Conservation (phyloP, 2,797 vertebrate genomes). For the Zenarchopterus dispar region DNA sequence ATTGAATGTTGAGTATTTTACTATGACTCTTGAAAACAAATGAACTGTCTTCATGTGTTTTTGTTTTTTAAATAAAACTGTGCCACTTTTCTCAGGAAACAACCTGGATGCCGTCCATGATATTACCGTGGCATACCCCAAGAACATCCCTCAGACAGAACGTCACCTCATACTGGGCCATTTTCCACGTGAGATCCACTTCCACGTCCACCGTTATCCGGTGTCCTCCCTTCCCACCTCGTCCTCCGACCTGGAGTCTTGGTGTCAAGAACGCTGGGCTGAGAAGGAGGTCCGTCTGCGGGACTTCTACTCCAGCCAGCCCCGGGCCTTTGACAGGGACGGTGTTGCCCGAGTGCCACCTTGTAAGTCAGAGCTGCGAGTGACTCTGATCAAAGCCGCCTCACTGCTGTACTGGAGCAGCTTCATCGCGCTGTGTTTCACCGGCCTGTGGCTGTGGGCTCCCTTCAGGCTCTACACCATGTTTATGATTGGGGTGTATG, state of each 20-base stretch:
- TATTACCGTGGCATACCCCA: constrained; percentile 95
- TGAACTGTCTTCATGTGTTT: background rate
- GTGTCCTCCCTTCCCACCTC: constrained; percentile 83
- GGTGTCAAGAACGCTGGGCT: constrained; percentile 93
- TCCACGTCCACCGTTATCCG: constrained; percentile 89
- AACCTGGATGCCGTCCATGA: constrained; percentile 96
- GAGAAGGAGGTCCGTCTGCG: constrained; percentile 92
- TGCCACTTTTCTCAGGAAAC: constrained; percentile 78
- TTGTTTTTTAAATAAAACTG: background rate
- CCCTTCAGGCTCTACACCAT: constrained; percentile 86
- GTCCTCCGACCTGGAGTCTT: constrained; percentile 86
- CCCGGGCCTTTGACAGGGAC: constrained; percentile 80
- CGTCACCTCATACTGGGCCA: constrained; percentile 89
- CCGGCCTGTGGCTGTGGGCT: constrained; percentile 85
- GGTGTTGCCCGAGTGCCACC: constrained; percentile 85
- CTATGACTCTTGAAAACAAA: background rate
- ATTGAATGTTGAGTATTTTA: no score
- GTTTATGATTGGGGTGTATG: constrained; percentile 79
- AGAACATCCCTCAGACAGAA: constrained; percentile 96
- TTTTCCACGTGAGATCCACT: constrained; percentile 96
- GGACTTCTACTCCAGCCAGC: constrained; percentile 85
- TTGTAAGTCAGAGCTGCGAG: constrained; percentile 93
- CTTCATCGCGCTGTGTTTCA: constrained; percentile 83
- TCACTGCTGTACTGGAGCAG: constrained; percentile 92
- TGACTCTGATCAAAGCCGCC: constrained; percentile 85